phyloP scores from a whole-genome alignment of 2,797 vertebrate species.

The Botia almorhae region DNA sequence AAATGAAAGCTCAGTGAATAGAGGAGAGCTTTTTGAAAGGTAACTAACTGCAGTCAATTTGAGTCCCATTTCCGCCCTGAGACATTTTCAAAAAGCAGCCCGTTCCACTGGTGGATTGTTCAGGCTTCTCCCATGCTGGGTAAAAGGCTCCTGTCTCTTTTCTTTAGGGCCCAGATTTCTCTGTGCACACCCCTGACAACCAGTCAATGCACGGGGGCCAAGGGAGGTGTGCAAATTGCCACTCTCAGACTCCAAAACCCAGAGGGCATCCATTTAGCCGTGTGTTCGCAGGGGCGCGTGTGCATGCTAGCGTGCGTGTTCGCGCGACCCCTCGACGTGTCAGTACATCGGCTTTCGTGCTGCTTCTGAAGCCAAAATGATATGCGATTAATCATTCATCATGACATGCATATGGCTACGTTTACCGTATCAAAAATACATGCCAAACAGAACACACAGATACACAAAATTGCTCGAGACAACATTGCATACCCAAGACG shows the following conservation, averaged over 20 bases:
- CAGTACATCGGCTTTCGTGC: slow-evolving; percentile 47
- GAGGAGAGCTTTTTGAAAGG: slow-evolving; percentile 65
- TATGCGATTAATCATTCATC: slow-evolving; percentile 66
- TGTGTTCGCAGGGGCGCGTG: slow-evolving; percentile 41
- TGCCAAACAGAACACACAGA: slow-evolving; percentile 33
- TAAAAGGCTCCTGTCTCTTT: slow-evolving; percentile 58
- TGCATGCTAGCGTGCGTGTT: neutral
- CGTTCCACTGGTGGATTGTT: slow-evolving; percentile 50
- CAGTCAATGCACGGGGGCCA: slow-evolving; percentile 53
- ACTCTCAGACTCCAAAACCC: slow-evolving; percentile 61
- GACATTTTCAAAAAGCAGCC: slow-evolving; percentile 53
- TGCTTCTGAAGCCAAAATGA: slow-evolving; percentile 56
- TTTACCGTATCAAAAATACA: slow-evolving; percentile 36
- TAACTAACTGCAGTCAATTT: slow-evolving; percentile 70
- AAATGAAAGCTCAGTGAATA: slow-evolving; percentile 67
- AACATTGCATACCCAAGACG: neutral
- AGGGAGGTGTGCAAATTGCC: slow-evolving; percentile 59
- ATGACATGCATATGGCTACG: slow-evolving; percentile 56
- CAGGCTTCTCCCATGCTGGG: slow-evolving; percentile 54
- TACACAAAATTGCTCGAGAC: slow-evolving; percentile 13
- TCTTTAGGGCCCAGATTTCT: slow-evolving; percentile 42
- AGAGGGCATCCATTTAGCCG: slow-evolving; percentile 63
- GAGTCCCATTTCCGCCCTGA: slow-evolving; percentile 67
- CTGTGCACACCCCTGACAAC: slow-evolving; percentile 50
- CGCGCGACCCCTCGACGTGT: slow-evolving; percentile 41